Evolutionary conservation across 1,140 invertebrate genomes (phyloP), one percentile per base, ranked within the genome.

Genomic region (Chlorops oryzae): DNA sequence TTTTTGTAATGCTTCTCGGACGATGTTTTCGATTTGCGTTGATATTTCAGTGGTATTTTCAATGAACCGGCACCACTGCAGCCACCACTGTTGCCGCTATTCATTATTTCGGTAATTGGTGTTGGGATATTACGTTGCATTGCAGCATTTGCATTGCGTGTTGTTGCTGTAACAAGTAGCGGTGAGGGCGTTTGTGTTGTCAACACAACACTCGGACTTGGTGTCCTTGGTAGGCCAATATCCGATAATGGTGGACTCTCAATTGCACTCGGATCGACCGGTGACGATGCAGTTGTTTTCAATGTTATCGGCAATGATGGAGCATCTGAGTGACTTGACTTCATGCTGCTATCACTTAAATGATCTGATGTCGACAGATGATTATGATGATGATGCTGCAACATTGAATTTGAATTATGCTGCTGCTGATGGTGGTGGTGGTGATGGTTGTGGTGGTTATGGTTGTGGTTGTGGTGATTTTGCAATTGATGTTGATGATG

Each of bases 1-100:
- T 86, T 87, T 57, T 86, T 86, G 59, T 84, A 86, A 61, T 86
- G 84, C 58, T 83, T 80, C 35, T 80, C 74, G n/a, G 72, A 73
- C 21, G 73, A 70, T 23, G 64, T 74, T 45, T 81, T 79, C n/a
- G 77, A 75, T 55, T 81, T 79, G 5, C 81, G 74, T 57, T 83
- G 80, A 57, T 83, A 84, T 56, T 83, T 82, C 3, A 82, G 57
- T 10, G 81, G 77, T 41, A 72, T 72, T 47, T 58, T 60, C 1
- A 60, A 10, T 51, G 55, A 45, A 21, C 46, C 45, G 2, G 18
- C 38, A 23, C 40, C 24, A 28, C 27, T 17, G 13, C 10, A 34
- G 34, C 41, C 41, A 39, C 5, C 24, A n/a, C n/a, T 10, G 41
- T 43, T 10, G 9, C n/a, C 9, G 28, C 28, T 34, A n/a, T 9